phyloP scores from a whole-genome alignment of 2,113 vertebrate genomes.

The Brachypteracias leptosomus region DNA sequence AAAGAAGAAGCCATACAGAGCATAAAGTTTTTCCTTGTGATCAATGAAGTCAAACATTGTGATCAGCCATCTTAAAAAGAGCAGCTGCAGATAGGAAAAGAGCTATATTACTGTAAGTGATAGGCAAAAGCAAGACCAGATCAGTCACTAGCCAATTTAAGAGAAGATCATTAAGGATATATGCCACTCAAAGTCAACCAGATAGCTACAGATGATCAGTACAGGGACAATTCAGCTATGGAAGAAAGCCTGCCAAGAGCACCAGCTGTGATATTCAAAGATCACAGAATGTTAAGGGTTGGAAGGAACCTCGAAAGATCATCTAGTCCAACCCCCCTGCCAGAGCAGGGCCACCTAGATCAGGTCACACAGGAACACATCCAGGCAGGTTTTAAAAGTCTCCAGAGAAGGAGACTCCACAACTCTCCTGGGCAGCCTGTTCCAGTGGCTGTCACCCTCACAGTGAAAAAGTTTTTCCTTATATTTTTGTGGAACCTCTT shows the following conservation, averaged over 20 bases:
- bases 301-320: too few relatives aligned
- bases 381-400: too few relatives aligned
- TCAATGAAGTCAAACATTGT: slow-evolving; percentile 92
- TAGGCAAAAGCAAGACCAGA: neutral
- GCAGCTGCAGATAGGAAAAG: slow-evolving; percentile 71
- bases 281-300: too few relatives aligned
- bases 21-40: slow-evolving; percentile 83
- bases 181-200: neutral
- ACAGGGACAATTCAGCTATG: neutral
- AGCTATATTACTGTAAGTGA: neutral
- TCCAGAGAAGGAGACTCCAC: too few relatives aligned
- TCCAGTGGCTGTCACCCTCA: too few relatives aligned
- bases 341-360: too few relatives aligned
- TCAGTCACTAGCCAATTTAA: neutral
- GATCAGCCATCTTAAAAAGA: slow-evolving; percentile 92
- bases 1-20: slow-evolving; percentile 93
- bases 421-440: too few relatives aligned
- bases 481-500: too few relatives aligned
- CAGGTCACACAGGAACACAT: too few relatives aligned
- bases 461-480: too few relatives aligned
- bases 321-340: too few relatives aligned
- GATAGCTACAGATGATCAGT: neutral
- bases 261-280: neutral
- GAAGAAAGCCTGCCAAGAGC: neutral
- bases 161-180: neutral